phyloP scores from a whole-genome alignment of 2,113 vertebrate species.

The Junco hyemalis region DNA sequence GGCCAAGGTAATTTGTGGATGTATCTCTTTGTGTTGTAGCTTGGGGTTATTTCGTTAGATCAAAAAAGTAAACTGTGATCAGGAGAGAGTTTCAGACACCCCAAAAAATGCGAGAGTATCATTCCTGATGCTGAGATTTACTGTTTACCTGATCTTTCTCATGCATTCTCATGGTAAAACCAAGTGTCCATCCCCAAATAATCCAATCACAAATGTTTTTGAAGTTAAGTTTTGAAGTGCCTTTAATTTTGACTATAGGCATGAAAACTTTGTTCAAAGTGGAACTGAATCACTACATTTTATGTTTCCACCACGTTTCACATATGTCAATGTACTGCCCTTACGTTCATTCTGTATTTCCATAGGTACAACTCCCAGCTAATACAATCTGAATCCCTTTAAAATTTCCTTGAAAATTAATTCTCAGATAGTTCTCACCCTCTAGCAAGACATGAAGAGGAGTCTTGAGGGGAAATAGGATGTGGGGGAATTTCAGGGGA shows the following conservation, averaged over 20 bases:
- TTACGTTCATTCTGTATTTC: not conserved
- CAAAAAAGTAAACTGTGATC: not conserved
- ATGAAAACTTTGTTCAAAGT: not conserved
- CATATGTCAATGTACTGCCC: not conserved
- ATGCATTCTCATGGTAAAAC: not conserved
- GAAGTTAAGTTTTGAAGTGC: not conserved
- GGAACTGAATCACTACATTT: not conserved
- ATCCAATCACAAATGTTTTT: not conserved
- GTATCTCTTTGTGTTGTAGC: not conserved
- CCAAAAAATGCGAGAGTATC: not conserved
- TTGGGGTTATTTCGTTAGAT: not conserved
- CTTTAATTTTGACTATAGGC: not conserved
- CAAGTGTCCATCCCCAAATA: not conserved
- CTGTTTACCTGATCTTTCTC: not conserved
- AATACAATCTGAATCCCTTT: not conserved
- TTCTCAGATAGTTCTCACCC: not conserved
- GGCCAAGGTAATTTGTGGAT: not conserved
- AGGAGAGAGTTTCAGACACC: not conserved
- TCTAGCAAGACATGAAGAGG: not conserved
- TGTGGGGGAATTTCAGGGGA: not conserved
- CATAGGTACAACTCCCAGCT: not conserved
- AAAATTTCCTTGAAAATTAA: not conserved
- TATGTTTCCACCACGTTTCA: not conserved
- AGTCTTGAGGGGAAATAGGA: not conserved
- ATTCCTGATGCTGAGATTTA: not conserved